Evolutionary conservation across 2,888 invertebrate species (phyloP).

Genomic region (Unio pictorum): DNA sequence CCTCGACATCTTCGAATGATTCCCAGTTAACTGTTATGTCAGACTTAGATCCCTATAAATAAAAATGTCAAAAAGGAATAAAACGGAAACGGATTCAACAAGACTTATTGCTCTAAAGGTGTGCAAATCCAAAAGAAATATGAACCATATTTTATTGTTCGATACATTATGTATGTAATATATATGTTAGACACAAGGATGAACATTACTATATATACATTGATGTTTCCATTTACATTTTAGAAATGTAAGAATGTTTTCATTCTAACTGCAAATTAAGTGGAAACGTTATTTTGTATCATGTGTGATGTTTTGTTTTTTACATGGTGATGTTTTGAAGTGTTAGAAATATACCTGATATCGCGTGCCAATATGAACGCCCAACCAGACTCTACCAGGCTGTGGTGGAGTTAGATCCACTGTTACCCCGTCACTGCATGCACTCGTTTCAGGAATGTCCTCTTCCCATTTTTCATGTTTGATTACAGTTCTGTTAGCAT

Average conservation of each 20-base stretch:
- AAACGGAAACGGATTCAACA: too few relatives aligned
- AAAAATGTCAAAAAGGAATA: too few relatives aligned
- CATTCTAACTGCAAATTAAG: neutral
- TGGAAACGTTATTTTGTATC: too few relatives aligned
- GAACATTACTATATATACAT: too few relatives aligned
- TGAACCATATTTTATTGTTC: too few relatives aligned
- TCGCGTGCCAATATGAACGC: neutral
- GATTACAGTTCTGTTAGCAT: conserved; percentile 1
- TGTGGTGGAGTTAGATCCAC: conserved; percentile 16
- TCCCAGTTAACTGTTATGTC: conserved; percentile 39
- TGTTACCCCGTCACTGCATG: conserved; percentile 17
- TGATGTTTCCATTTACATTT: neutral
- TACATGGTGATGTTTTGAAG: neutral
- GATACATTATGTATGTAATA: too few relatives aligned
- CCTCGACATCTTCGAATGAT: conserved; percentile 43
- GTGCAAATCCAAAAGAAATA: too few relatives aligned
- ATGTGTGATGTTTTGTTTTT: too few relatives aligned
- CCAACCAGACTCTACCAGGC: conserved; percentile 13
- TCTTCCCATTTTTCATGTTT: conserved; percentile 12
- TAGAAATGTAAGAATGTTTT: neutral
- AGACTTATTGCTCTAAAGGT: too few relatives aligned
- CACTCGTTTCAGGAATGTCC: conserved; percentile 1
- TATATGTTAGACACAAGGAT: too few relatives aligned
- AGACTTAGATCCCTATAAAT: conserved; percentile 21
- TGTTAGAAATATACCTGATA: conserved; percentile 8